A percentile compares a stretch with the other conserved stretches of the same genome.
phyloP scores from a whole-genome alignment of 1,140 invertebrate species.

The Bilobella aurantiaca region DNA sequence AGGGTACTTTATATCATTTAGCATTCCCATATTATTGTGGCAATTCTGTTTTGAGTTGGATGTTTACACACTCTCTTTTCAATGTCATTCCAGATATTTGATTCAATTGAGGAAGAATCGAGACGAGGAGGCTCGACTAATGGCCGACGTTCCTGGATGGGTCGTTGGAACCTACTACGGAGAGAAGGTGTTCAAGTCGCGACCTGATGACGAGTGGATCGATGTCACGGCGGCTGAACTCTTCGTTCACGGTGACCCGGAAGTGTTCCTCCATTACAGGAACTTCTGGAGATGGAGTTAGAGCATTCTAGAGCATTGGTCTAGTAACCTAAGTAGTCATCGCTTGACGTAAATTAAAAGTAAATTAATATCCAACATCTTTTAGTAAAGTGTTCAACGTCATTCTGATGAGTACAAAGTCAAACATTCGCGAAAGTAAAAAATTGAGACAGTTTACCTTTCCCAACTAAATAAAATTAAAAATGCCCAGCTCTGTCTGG shows the following conservation, averaged over 20 bases:
- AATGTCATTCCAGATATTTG: slow-evolving; percentile 47
- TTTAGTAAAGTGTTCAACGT: no score
- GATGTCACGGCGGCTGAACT: slow-evolving; percentile 56
- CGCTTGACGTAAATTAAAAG: no score
- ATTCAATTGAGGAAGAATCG: slow-evolving; percentile 68
- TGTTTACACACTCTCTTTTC: slow-evolving; percentile 5
- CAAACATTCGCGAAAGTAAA: no score
- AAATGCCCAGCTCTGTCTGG: no score
- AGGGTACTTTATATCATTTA: slow-evolving; percentile 44
- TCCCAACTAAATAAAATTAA: no score
- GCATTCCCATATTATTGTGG: not conserved
- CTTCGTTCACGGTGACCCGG: slow-evolving; percentile 48
- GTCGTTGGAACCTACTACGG: slow-evolving; percentile 75
- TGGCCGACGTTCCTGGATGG: slow-evolving; percentile 81
- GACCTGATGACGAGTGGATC: slow-evolving; percentile 46
- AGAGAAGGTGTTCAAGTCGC: slow-evolving; percentile 61
- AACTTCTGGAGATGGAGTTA: not conserved
- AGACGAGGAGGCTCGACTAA: slow-evolving; percentile 71
- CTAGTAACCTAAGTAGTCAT: not conserved
- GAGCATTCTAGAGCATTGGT: no score
- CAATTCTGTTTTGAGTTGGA: not conserved
- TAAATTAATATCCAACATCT: no score
- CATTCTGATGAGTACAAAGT: no score
- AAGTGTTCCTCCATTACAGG: not conserved
- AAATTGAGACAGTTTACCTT: no score